A percentile compares a stretch with the other conserved stretches of the same genome.
Conservation (phyloP, 2,797 vertebrate species). For the Leucoraja ocellata region DNA sequence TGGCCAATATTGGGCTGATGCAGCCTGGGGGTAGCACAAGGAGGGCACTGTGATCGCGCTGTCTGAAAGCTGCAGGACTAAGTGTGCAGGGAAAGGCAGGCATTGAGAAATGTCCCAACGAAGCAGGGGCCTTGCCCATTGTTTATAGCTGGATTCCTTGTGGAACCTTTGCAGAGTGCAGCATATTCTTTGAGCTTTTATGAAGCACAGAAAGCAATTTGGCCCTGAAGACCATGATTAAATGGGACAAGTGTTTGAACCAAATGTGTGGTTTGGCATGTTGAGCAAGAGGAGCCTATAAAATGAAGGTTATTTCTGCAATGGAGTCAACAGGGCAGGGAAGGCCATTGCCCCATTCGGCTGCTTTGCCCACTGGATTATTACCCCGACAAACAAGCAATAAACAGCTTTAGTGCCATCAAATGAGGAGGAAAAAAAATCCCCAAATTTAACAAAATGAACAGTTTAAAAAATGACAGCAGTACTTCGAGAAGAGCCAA, state of each 20-base stretch:
- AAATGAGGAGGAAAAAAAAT: background rate
- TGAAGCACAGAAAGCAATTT: background rate
- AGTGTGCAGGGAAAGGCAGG: background rate
- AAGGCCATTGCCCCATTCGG: background rate
- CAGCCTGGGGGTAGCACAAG: background rate
- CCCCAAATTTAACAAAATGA: background rate
- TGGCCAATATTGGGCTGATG: background rate
- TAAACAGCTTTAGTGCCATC: background rate
- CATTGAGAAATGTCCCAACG: background rate
- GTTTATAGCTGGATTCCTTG: background rate
- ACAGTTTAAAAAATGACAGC: background rate
- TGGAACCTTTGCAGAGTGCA: background rate
- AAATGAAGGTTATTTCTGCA: background rate
- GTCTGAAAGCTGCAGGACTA: too few relatives aligned
- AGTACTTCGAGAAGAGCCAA: background rate
- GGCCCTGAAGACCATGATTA: background rate
- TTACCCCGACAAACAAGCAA: background rate
- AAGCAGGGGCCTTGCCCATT: background rate
- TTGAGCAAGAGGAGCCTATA: background rate
- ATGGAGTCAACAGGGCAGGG: background rate
- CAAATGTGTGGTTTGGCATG: background rate
- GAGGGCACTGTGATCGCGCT: background rate
- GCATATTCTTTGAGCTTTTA: background rate
- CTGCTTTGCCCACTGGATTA: background rate
- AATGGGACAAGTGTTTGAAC: background rate